Evolutionary conservation across 2,113 vertebrate genomes (phyloP), one percentile per base, ranked within the genome.

Genomic region (Trochalopteron elliotii): DNA sequence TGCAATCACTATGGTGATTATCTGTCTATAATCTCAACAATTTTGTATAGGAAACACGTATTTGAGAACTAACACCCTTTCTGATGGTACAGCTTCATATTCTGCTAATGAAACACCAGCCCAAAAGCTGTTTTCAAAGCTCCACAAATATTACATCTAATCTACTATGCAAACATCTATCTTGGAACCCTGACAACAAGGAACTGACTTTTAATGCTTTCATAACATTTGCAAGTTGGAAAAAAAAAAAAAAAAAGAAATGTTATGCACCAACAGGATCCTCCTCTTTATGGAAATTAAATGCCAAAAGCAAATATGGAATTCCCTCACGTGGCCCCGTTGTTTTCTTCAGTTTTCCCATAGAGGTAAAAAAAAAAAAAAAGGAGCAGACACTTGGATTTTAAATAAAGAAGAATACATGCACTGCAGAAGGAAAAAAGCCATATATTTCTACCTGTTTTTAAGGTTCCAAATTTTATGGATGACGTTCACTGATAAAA

Each of bases 301-400:
- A 80, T 33, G 78, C 65, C 86, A 93, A 93, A 96, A 96, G 84
- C 88, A 93, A 61, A 83, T 42, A 53, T 8, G 87, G 95, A 91
- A 91, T 88, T 95, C 89, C 91, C 86, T 95, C 94, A 94, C 40
- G 10, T 76, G 81, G 74, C 35, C 45, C 61, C 53, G 90, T 57
- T 76, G 92, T 74, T 72, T 89, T 67, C 63, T 81, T 85, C 75
- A 28, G 50, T 37, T 89, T 96, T 96, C 71, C 65, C 89, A 60
- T 7, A 74, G 83, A 87, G 37, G 61, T 79, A 1, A 89, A 65
- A 82, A 87, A 65, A 60, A 68, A 82, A 87, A 65, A 60, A 7
- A 61, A 40, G 2, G 52, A 50, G 17, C 45, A 39, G 64, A 90
- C 53, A 44, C 30, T 50, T 5, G 24, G 15, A 91, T 80, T 93